Conservation (phyloP, 1,140 invertebrate species). For the Drosophila repletoides region DNA sequence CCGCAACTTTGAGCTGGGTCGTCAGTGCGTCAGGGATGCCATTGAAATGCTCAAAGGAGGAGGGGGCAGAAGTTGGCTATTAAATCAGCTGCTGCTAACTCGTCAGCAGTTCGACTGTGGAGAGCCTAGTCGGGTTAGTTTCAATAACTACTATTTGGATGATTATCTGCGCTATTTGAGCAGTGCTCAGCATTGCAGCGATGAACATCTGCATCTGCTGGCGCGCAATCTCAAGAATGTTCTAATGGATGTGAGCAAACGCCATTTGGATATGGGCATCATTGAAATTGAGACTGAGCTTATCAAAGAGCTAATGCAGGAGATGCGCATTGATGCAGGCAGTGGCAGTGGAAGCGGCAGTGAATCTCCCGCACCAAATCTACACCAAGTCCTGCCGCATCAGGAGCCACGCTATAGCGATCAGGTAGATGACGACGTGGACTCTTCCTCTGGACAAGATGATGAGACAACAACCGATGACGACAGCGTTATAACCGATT, state of each 20-base stretch:
- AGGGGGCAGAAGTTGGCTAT: conserved; percentile 61
- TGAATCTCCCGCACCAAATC: no score
- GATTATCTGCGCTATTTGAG: conserved; percentile 72
- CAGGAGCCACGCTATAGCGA: conserved; percentile 49
- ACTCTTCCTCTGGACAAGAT: conserved; percentile 61
- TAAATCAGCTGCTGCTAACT: conserved; percentile 70
- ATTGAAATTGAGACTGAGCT: conserved; percentile 72
- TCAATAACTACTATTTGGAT: conserved; percentile 66
- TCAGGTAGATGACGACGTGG: conserved; percentile 53
- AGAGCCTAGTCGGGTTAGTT: conserved; percentile 57
- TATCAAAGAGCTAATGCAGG: conserved; percentile 71
- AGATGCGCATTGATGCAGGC: conserved; percentile 59
- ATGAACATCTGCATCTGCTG: conserved; percentile 61
- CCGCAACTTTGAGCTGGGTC: conserved; percentile 69
- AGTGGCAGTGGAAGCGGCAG: conserved; percentile 40
- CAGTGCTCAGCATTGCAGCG: conserved; percentile 41
- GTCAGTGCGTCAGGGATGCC: conserved; percentile 66
- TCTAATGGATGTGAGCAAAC: conserved; percentile 65
- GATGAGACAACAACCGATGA: conserved; percentile 71
- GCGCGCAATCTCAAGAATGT: conserved; percentile 78
- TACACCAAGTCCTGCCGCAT: no score
- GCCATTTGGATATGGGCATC: conserved; percentile 62
- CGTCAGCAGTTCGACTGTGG: conserved; percentile 57
- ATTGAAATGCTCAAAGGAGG: conserved; percentile 69
- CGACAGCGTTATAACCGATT: conserved; percentile 69